Conservation (phyloP, 2,888 invertebrate species). For the Ornithoptera alexandrae region DNA sequence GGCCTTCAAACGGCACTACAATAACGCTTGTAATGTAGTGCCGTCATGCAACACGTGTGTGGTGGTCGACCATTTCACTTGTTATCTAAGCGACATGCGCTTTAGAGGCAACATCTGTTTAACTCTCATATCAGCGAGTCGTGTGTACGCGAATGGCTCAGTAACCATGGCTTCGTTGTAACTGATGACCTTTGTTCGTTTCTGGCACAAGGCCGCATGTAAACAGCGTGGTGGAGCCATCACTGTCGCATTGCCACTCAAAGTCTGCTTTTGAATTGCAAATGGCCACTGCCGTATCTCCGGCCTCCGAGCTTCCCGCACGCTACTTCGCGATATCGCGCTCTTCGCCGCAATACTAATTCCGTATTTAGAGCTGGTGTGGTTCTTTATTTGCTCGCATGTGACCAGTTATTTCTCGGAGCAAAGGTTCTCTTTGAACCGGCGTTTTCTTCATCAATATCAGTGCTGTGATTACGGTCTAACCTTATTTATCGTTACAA, state of each 20-base stretch:
- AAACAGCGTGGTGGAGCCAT: constrained; percentile 36
- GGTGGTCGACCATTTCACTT: too few relatives aligned
- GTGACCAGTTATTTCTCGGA: constrained; percentile 8
- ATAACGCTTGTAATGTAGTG: too few relatives aligned
- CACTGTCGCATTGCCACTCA: constrained; percentile 48
- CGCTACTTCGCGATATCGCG: constrained; percentile 54
- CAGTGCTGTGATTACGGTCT: constrained; percentile 18
- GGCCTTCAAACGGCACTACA: too few relatives aligned
- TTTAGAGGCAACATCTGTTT: too few relatives aligned
- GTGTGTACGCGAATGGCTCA: too few relatives aligned
- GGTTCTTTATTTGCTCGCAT: not conserved
- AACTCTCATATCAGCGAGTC: too few relatives aligned
- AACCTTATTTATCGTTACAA: constrained; percentile 18
- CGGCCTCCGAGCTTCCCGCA: constrained; percentile 50
- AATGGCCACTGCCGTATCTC: constrained; percentile 41
- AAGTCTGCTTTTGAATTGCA: constrained; percentile 48
- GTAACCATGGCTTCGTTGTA: constrained; percentile 6
- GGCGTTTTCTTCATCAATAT: constrained; percentile 10
- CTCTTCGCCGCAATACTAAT: constrained; percentile 36
- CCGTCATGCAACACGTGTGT: too few relatives aligned
- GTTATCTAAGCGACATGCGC: too few relatives aligned
- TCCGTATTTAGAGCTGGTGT: constrained; percentile 40
- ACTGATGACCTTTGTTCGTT: constrained; percentile 24
- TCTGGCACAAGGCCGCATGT: constrained; percentile 40
- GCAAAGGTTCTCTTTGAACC: not conserved